These are phyloP conservation scores for Lysiphlebus fabarum DNA, from an alignment of 1,140 invertebrate species.

Conservation along the genomic window DNA sequence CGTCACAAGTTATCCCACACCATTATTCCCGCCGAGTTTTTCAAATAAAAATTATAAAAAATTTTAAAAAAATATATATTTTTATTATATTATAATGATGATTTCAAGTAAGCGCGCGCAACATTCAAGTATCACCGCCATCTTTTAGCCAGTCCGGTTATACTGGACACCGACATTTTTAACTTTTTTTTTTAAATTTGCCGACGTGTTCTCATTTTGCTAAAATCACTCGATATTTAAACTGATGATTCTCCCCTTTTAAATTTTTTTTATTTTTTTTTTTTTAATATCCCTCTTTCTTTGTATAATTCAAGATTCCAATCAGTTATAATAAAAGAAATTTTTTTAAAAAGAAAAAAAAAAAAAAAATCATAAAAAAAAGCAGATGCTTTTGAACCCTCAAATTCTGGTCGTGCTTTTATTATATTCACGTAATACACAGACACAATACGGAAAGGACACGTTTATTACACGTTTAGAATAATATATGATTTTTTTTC, in stretches of 20 bases:
- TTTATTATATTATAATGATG: too few species aligned
- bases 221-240: background rate
- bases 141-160: conserved; percentile 40
- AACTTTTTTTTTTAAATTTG: conserved; percentile 9
- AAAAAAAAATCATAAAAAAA: too few species aligned
- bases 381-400: conserved; percentile 4
- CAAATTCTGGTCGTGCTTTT: background rate
- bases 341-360: background rate
- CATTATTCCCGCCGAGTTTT: background rate
- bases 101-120: conserved; percentile 13
- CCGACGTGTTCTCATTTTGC: conserved; percentile 13
- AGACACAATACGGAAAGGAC: too few species aligned
- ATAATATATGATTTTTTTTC: too few species aligned
- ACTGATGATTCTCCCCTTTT: too few species aligned
- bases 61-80: too few species aligned
- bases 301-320: too few species aligned
- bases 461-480: too few species aligned
- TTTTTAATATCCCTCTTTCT: too few species aligned
- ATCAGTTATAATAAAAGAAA: background rate
- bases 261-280: too few species aligned
- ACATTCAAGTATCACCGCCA: conserved; percentile 32
- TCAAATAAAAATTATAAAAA: too few species aligned
- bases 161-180: conserved; percentile 29
- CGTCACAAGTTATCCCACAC: conserved; percentile 26
- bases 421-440: background rate